Evolutionary conservation across 2,888 invertebrate species (phyloP).

Genomic region (Cephus nigrinus): DNA sequence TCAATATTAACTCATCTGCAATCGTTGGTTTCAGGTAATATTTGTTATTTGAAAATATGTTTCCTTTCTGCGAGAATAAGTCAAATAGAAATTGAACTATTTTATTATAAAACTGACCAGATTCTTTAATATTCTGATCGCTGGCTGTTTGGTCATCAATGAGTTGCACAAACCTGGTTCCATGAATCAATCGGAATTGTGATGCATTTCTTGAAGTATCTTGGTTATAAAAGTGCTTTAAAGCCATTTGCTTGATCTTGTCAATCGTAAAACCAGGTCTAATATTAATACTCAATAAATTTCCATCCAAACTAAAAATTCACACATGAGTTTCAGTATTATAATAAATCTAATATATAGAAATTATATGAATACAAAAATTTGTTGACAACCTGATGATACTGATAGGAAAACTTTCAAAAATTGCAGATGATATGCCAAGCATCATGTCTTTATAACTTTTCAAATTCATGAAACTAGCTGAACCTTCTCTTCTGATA

Average conservation of each 20-base stretch:
- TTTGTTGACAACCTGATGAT: constrained; percentile 50
- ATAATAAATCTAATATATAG: neutral
- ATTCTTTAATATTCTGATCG: constrained; percentile 50
- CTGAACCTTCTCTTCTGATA: neutral
- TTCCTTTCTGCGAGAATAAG: neutral
- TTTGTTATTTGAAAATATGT: neutral
- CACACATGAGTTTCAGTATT: neutral
- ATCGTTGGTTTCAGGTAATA: neutral
- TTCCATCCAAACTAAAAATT: constrained; percentile 51
- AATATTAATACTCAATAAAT: constrained; percentile 42
- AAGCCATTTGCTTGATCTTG: constrained; percentile 52
- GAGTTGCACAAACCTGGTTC: constrained; percentile 46
- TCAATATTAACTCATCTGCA: constrained; percentile 57
- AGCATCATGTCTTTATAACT: neutral
- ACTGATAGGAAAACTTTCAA: constrained; percentile 51
- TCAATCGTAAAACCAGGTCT: constrained; percentile 53
- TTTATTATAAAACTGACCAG: constrained; percentile 38
- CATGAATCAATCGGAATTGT: constrained; percentile 54
- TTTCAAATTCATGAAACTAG: neutral
- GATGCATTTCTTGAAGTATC: constrained; percentile 38
- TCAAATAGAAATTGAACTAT: neutral
- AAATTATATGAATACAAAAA: neutral
- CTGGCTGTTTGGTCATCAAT: constrained; percentile 43
- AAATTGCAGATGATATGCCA: neutral
- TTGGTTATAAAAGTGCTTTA: constrained; percentile 56